These are phyloP conservation scores for Tenthredo distinguenda DNA, from an alignment of 2,888 invertebrate genomes.

Conservation along the genomic window DNA sequence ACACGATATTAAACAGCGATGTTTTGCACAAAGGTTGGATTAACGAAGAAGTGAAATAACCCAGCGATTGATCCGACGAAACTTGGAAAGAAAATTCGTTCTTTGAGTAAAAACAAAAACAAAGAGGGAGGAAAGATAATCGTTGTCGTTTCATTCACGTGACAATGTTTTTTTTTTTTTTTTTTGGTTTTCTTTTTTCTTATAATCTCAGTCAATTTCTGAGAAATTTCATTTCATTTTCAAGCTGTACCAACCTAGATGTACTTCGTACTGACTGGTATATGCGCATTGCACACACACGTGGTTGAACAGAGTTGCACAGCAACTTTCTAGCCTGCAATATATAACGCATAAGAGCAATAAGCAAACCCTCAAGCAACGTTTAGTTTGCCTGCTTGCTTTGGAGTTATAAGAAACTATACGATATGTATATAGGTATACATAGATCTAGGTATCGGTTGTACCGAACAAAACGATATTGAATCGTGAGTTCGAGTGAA, in stretches of 20 bases:
- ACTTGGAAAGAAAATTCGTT: background rate
- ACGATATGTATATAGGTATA: background rate
- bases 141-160: background rate
- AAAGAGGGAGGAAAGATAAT: background rate
- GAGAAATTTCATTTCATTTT: slow-evolving; percentile 11
- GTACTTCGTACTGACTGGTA: background rate
- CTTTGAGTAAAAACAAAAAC: too few species aligned
- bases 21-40: background rate
- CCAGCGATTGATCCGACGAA: background rate
- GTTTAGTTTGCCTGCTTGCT: slow-evolving; percentile 9
- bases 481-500: too few species aligned
- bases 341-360: slow-evolving; percentile 38
- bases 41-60: background rate
- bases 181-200: background rate
- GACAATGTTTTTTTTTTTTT: background rate
- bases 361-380: slow-evolving; percentile 15
- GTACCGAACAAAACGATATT: background rate
- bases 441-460: background rate
- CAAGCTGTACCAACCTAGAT: background rate
- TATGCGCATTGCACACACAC: background rate
- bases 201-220: background rate
- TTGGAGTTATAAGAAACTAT: slow-evolving; percentile 6
- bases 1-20: background rate
- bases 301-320: slow-evolving; percentile 40
- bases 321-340: slow-evolving; percentile 43